phyloP scores from a whole-genome alignment of 2,113 vertebrate genomes.

The Macrotus californicus region DNA sequence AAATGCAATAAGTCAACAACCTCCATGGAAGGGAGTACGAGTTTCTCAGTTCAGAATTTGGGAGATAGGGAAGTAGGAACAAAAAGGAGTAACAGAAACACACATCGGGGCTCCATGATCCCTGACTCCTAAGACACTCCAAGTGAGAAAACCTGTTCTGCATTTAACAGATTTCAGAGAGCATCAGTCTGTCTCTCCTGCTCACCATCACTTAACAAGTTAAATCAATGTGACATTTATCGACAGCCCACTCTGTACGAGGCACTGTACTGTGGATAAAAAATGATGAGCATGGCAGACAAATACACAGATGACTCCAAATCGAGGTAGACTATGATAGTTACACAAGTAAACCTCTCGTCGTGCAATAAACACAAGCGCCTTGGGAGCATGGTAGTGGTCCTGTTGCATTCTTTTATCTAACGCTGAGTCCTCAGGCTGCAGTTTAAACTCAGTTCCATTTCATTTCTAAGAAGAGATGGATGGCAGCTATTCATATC shows the following conservation, averaged over 20 bases:
- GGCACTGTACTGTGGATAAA: not conserved
- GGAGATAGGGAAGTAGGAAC: not conserved
- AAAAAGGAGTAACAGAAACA: not conserved
- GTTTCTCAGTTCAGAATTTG: not conserved
- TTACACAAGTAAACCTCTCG: not conserved
- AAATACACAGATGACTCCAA: not conserved
- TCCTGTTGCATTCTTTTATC: not conserved
- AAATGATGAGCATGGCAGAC: not conserved
- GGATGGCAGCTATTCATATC: not conserved
- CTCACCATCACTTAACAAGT: not conserved
- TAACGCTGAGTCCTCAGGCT: not conserved
- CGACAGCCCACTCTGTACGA: not conserved
- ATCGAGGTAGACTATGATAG: not conserved
- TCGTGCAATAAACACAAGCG: not conserved
- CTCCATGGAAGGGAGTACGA: not conserved
- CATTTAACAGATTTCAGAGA: not conserved
- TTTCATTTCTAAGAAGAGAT: slow-evolving; percentile 32
- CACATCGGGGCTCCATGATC: not conserved
- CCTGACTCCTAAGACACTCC: not conserved
- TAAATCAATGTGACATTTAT: not conserved
- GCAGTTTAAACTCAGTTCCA: not conserved
- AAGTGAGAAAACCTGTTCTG: not conserved
- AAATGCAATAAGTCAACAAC: not conserved
- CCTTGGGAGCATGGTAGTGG: not conserved
- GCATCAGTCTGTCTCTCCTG: not conserved